Evolutionary conservation across 2,797 vertebrate genomes (phyloP).

Genomic region (Cynodonichthys magdalenae): DNA sequence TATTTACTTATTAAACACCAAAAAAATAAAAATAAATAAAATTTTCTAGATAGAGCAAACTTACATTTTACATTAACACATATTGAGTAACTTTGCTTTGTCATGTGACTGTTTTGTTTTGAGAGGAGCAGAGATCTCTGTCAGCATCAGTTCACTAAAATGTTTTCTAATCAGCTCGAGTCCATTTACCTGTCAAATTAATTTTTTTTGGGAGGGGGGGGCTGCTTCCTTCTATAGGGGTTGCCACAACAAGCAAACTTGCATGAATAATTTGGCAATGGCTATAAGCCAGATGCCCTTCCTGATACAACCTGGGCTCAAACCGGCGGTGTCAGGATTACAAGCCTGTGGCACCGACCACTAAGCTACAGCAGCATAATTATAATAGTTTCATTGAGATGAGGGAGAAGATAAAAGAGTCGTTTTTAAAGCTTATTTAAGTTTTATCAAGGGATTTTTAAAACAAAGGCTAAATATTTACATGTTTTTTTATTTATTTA

Average conservation of each 20-base stretch:
- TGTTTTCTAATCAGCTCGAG: conserved; percentile 1
- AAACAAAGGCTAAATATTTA: background rate
- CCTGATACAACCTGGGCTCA: too few species aligned
- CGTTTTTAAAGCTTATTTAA: background rate
- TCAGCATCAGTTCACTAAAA: conserved; percentile 15
- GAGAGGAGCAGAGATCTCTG: conserved; percentile 25
- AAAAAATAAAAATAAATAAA: conserved; percentile 41
- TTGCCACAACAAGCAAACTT: too few species aligned
- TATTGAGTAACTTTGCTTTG: conserved; percentile 51
- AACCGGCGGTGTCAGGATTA: too few species aligned
- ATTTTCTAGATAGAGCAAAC: too few species aligned
- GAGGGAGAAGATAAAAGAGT: background rate
- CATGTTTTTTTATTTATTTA: background rate
- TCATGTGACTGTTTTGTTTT: conserved; percentile 27
- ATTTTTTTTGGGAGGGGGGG: too few species aligned
- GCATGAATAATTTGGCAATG: too few species aligned
- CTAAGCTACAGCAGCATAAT: too few species aligned
- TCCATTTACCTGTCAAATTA: background rate
- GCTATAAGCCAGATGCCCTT: too few species aligned
- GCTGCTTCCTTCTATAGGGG: too few species aligned
- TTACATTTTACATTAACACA: background rate
- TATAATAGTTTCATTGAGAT: conserved; percentile 1
- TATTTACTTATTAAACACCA: conserved; percentile 53
- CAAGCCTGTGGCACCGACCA: too few species aligned
- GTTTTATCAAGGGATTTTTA: background rate